Evolutionary conservation across 2,113 vertebrate species (phyloP).

Genomic region (Manacus vitellinus): DNA sequence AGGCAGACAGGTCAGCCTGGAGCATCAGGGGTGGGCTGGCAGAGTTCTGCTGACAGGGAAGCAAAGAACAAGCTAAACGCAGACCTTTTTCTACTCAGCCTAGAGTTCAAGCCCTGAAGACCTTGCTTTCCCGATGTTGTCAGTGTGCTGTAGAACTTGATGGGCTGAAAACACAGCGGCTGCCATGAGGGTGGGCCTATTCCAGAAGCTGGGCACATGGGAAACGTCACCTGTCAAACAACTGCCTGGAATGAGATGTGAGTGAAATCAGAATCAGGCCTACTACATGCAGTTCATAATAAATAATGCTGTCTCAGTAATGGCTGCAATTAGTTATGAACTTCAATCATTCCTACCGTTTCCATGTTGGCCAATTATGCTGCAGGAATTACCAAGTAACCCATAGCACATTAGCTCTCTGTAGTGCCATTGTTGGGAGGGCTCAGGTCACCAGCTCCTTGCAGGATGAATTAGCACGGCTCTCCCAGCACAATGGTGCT

Average conservation of each 20-base stretch:
- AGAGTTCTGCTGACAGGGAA: background rate
- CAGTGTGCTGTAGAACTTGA: background rate
- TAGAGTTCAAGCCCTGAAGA: background rate
- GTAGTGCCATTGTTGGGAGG: slow-evolving; percentile 8
- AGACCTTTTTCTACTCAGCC: background rate
- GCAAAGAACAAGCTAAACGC: background rate
- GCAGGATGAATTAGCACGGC: background rate
- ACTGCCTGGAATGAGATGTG: background rate
- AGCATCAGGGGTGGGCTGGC: background rate
- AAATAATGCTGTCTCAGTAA: slow-evolving; percentile 8
- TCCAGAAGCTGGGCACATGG: background rate
- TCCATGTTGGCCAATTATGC: slow-evolving; percentile 38
- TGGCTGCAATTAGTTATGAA: slow-evolving; percentile 36
- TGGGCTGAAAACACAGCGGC: background rate
- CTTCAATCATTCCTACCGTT: background rate
- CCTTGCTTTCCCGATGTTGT: background rate
- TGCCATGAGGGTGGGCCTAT: background rate
- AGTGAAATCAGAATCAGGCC: background rate
- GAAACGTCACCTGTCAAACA: background rate
- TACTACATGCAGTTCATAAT: background rate
- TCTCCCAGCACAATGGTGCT: background rate
- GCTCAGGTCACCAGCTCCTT: slow-evolving; percentile 22
- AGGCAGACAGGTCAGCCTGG: background rate
- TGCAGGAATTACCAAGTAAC: slow-evolving; percentile 37
- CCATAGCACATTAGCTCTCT: slow-evolving; percentile 30